These are phyloP conservation scores for Neogale vison DNA, from an alignment of 2,113 vertebrate genomes.

Conservation along the genomic window DNA sequence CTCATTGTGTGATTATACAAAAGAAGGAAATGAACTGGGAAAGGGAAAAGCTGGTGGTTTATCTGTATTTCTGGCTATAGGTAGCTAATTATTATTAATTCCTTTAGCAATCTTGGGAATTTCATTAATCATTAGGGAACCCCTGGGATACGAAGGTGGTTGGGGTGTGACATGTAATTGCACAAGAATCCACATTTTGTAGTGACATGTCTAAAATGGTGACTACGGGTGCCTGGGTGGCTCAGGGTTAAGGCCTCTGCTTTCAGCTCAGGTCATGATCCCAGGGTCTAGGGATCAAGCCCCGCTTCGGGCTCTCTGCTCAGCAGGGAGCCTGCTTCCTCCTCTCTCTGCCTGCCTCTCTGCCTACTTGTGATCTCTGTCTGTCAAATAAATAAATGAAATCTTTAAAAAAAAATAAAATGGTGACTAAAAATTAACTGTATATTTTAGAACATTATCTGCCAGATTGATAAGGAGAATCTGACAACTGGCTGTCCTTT, in stretches of 20 bases:
- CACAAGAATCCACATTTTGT: neutral
- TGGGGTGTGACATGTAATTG: neutral
- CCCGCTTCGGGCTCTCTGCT: no score
- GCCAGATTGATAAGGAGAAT: neutral
- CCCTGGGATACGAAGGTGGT: neutral
- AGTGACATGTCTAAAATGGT: neutral
- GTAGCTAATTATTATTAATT: conserved; percentile 68
- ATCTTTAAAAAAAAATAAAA: neutral
- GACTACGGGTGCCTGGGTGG: no score
- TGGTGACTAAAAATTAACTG: neutral
- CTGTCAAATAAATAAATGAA: no score
- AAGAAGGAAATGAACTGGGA: conserved; percentile 54
- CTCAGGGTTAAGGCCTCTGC: no score
- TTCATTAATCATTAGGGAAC: conserved; percentile 18
- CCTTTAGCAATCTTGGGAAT: conserved; percentile 37
- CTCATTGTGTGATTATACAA: conserved; percentile 69
- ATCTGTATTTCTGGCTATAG: conserved; percentile 48
- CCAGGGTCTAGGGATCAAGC: no score
- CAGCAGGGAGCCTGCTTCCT: no score
- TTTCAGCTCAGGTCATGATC: no score
- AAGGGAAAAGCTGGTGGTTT: conserved; percentile 53
- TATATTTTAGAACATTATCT: neutral
- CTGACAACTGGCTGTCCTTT: neutral
- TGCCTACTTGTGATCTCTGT: no score
- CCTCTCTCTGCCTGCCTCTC: no score